Evolutionary conservation across 1,140 invertebrate genomes (phyloP).

Genomic region (Hylaeus anthracinus): DNA sequence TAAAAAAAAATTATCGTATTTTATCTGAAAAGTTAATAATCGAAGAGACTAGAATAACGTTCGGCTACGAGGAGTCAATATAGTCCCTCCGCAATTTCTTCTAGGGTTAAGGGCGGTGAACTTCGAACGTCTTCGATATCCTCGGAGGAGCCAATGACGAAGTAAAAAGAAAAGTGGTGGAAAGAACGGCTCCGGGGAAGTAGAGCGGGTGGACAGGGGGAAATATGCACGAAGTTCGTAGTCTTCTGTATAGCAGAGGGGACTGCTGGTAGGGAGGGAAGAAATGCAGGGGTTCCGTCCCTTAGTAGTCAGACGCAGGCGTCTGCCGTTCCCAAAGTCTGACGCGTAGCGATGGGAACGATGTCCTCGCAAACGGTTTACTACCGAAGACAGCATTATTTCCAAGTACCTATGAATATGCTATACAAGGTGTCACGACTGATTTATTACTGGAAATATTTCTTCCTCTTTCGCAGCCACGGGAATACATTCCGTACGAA

Average conservation of each 20-base stretch:
- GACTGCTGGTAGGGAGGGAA: conserved; percentile 5
- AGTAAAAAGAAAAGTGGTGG: background rate
- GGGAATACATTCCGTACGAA: no score
- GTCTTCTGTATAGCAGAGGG: conserved; percentile 11
- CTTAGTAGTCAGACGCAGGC: conserved; percentile 57
- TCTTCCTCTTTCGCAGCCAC: no score
- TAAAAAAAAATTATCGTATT: no score
- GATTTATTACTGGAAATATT: background rate
- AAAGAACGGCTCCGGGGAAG: background rate
- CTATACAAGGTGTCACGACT: background rate
- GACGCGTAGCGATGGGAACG: conserved; percentile 35
- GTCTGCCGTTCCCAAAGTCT: conserved; percentile 37
- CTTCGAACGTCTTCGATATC: conserved; percentile 23
- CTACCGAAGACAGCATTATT: background rate
- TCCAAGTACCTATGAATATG: background rate
- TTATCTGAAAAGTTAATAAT: no score
- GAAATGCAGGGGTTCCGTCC: conserved; percentile 47
- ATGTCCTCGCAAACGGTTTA: conserved; percentile 4
- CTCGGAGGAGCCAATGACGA: conserved; percentile 5
- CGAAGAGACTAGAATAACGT: no score
- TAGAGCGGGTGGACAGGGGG: background rate
- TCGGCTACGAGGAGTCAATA: no score
- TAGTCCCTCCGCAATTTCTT: no score
- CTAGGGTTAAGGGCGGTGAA: conserved; percentile 1
- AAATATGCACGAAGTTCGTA: conserved; percentile 31